These are phyloP conservation scores for Notechis scutatus DNA, from an alignment of 2,113 vertebrate genomes.

Conservation along the genomic window DNA sequence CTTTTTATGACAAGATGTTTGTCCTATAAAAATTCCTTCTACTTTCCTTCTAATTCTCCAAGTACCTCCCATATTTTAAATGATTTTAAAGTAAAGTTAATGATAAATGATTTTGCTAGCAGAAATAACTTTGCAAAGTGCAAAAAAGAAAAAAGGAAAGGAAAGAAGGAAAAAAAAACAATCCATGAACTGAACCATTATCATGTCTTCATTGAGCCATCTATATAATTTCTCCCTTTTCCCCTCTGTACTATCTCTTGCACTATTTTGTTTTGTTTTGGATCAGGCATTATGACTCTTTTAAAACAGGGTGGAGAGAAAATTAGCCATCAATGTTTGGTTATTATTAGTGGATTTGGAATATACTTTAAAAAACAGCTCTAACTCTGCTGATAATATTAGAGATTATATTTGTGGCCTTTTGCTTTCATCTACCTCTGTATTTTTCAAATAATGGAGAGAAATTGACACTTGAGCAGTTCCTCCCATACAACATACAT, in stretches of 20 bases:
- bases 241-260: neutral
- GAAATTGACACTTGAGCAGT: neutral
- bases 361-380: neutral
- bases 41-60: neutral
- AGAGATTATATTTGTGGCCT: neutral
- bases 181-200: neutral
- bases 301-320: neutral
- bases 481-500: neutral
- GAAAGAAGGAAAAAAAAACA: neutral
- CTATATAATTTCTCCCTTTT: neutral
- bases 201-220: neutral
- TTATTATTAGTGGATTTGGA: neutral
- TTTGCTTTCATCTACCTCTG: neutral
- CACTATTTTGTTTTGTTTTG: neutral
- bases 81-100: neutral
- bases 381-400: neutral
- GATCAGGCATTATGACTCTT: neutral
- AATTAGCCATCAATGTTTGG: neutral
- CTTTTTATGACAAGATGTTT: neutral
- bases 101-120: neutral
- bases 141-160: neutral
- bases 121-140: neutral
- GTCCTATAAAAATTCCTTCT: neutral
- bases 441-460: neutral
- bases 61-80: neutral